A percentile compares a stretch with the other conserved stretches of the same genome.
These are phyloP conservation scores for Rachycentron canadum DNA, from an alignment of 2,797 vertebrate species.

Conservation along the genomic window DNA sequence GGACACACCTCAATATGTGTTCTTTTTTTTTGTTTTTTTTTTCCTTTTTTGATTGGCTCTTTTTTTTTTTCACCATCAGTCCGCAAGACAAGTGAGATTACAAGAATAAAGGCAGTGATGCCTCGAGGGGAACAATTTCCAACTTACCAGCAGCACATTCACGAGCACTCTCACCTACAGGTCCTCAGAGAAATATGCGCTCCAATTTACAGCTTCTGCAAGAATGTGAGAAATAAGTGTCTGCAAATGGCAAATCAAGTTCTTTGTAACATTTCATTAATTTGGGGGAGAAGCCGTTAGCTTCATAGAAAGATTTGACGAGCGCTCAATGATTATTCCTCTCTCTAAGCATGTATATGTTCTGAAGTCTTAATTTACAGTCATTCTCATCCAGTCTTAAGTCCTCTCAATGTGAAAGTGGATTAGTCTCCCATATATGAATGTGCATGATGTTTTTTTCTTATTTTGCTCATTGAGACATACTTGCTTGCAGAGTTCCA, in stretches of 20 bases:
- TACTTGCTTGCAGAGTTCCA: conserved; percentile 20
- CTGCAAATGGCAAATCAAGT: conserved; percentile 63
- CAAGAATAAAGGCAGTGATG: conserved; percentile 59
- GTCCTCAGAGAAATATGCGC: conserved; percentile 70
- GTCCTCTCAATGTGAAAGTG: conserved; percentile 4
- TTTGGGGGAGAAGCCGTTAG: conserved; percentile 45
- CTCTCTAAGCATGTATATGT: conserved; percentile 1
- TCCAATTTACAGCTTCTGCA: conserved; percentile 66
- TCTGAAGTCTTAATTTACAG: conserved; percentile 17
- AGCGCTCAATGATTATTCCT: conserved; percentile 8
- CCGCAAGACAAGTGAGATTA: conserved; percentile 64
- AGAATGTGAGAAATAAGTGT: conserved; percentile 58
- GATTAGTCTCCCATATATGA: conserved; percentile 10
- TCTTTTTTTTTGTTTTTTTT: conserved; percentile 50
- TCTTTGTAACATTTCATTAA: conserved; percentile 66
- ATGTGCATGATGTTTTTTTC: conserved; percentile 10
- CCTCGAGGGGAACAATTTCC: conserved; percentile 71
- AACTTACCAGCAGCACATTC: conserved; percentile 65
- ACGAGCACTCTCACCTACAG: conserved; percentile 59
- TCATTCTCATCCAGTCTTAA: conserved; percentile 6
- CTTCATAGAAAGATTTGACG: conserved; percentile 37
- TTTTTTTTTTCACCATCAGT: conserved; percentile 33
- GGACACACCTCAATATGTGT: conserved; percentile 49
- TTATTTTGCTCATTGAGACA: conserved; percentile 17
- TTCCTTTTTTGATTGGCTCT: conserved; percentile 44